A percentile compares a stretch with the other conserved stretches of the same genome.
These are phyloP conservation scores for Xanthorhoe designata DNA, from an alignment of 2,888 invertebrate genomes.

Conservation along the genomic window DNA sequence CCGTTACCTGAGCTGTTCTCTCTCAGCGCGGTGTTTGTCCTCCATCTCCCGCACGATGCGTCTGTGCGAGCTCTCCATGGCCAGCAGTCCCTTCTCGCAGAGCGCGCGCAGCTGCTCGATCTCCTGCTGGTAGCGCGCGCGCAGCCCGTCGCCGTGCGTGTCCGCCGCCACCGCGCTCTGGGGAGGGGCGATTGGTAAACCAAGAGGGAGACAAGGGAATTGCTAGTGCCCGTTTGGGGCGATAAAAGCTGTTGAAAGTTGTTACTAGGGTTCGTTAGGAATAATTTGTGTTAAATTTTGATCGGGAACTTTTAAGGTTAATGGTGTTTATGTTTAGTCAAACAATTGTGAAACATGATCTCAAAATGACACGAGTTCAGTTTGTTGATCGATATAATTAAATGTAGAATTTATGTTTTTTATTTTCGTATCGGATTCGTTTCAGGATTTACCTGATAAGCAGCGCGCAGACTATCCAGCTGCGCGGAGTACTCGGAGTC, in stretches of 20 bases:
- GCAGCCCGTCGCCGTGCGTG: conserved; percentile 87
- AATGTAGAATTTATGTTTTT: conserved; percentile 40
- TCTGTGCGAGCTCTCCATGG: conserved; percentile 95
- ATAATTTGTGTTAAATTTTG: neutral
- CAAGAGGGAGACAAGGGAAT: neutral
- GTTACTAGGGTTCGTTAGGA: neutral
- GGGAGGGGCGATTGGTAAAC: neutral
- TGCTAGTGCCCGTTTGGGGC: neutral
- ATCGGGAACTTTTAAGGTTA: neutral
- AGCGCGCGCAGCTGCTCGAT: conserved; percentile 94
- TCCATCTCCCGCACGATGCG: conserved; percentile 95
- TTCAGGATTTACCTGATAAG: conserved; percentile 83
- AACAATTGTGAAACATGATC: no score
- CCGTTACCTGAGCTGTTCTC: conserved; percentile 88
- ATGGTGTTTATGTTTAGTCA: no score
- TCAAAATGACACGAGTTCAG: no score
- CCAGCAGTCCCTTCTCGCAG: conserved; percentile 95
- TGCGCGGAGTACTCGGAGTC: conserved; percentile 94
- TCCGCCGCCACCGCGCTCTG: conserved; percentile 86
- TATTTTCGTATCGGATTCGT: neutral
- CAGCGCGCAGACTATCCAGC: conserved; percentile 91
- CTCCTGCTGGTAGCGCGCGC: conserved; percentile 92
- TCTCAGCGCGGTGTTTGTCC: conserved; percentile 94
- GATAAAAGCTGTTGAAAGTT: neutral
- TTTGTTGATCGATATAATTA: no score